These are phyloP conservation scores for Sphaerodactylus townsendi DNA, from an alignment of 2,113 vertebrate species.

Conservation along the genomic window DNA sequence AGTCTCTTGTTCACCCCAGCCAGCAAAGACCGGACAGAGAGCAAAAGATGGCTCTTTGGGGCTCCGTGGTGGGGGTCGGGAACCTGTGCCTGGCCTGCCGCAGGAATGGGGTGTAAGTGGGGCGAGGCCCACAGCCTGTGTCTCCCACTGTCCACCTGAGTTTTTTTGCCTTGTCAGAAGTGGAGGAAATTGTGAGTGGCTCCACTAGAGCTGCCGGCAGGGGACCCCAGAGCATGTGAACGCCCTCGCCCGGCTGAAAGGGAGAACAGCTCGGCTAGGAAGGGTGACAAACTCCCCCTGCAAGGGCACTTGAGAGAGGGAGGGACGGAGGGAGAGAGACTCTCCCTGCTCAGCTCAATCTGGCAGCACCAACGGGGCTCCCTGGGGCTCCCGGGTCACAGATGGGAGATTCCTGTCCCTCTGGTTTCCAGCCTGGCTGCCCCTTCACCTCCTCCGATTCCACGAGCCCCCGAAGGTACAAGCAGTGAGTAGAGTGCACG, in stretches of 20 bases:
- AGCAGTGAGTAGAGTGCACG: conserved; percentile 30
- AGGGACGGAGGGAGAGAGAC: no score
- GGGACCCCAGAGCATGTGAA: background rate
- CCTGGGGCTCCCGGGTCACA: fast-evolving
- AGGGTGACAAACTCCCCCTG: background rate
- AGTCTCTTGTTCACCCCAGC: background rate
- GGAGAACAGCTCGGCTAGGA: background rate
- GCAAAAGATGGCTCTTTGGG: background rate
- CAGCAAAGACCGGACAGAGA: background rate
- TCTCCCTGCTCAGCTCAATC: background rate
- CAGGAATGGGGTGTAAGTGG: background rate
- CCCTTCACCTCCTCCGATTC: conserved; percentile 44
- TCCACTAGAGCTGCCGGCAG: no score
- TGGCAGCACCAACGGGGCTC: background rate
- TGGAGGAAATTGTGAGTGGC: no score
- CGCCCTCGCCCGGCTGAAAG: background rate
- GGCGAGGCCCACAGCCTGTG: background rate
- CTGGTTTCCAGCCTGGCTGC: background rate
- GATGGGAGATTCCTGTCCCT: background rate
- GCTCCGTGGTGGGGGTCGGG: no score
- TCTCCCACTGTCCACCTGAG: background rate
- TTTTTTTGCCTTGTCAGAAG: background rate
- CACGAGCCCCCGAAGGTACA: background rate
- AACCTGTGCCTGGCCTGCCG: background rate
- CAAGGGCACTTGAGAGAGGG: background rate